Evolutionary conservation across 2,888 invertebrate genomes (phyloP).

Genomic region (Himalopsyche anomala): DNA sequence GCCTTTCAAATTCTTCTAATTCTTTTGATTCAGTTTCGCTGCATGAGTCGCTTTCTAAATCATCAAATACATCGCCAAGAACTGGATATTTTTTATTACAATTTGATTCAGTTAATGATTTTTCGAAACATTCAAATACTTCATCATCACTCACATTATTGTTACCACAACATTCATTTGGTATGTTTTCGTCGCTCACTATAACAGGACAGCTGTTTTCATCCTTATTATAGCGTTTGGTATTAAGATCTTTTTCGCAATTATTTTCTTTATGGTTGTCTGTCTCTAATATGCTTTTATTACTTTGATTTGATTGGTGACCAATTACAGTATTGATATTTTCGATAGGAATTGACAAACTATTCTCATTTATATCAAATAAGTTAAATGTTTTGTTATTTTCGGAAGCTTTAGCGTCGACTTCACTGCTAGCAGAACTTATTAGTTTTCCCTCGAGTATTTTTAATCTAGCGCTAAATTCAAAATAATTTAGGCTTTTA

Average conservation of each 20-base stretch:
- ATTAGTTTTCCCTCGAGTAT: constrained; percentile 71
- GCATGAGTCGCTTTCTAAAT: constrained; percentile 67
- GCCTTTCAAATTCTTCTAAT: constrained; percentile 63
- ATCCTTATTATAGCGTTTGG: background rate
- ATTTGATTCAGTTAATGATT: background rate
- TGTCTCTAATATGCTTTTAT: background rate
- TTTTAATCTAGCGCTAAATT: constrained; percentile 74
- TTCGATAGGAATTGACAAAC: background rate
- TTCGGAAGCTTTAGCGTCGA: constrained; percentile 66
- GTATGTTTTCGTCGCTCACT: constrained; percentile 48
- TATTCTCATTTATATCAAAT: constrained; percentile 49
- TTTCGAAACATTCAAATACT: background rate
- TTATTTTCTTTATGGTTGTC: background rate
- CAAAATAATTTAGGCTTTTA: constrained; percentile 70
- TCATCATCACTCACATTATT: constrained; percentile 6
- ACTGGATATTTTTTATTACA: constrained; percentile 10
- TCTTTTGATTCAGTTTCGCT: constrained; percentile 63
- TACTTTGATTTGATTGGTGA: background rate
- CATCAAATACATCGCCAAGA: constrained; percentile 45
- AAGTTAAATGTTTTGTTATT: constrained; percentile 67
- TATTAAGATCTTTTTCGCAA: background rate
- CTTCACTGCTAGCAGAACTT: constrained; percentile 67
- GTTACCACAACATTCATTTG: background rate
- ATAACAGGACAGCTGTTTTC: background rate
- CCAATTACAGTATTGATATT: constrained; percentile 4